A percentile compares a stretch with the other conserved stretches of the same genome.
Conservation (phyloP, 2,113 vertebrate genomes). For the Myiopsitta monachus region DNA sequence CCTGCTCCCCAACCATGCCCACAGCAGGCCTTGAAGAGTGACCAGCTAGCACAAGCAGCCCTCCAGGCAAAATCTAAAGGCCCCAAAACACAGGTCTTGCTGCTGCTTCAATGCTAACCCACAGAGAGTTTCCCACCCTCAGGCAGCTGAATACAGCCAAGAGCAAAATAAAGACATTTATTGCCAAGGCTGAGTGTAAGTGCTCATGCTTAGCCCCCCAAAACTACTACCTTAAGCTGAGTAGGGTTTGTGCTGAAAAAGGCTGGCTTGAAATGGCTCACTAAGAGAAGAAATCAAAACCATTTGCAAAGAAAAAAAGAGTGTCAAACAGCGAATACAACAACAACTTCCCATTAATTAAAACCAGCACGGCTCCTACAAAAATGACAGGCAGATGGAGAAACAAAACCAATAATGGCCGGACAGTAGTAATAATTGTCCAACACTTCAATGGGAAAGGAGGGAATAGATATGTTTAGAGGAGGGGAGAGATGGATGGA, state of each 20-base stretch:
- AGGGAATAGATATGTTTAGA: neutral
- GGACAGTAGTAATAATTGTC: neutral
- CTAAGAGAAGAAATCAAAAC: neutral
- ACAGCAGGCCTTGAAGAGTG: no score
- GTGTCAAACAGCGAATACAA: neutral
- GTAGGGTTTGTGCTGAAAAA: neutral
- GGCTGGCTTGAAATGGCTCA: neutral
- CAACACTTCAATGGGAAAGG: neutral
- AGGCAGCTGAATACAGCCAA: neutral
- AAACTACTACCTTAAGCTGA: neutral
- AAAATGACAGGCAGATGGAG: slow-evolving; percentile 3
- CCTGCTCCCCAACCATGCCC: fast-evolving
- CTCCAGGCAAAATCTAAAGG: neutral
- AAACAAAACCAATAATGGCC: neutral
- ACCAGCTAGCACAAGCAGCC: fast-evolving
- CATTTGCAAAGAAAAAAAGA: neutral
- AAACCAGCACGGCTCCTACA: neutral
- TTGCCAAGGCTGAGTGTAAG: neutral
- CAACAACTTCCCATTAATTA: neutral
- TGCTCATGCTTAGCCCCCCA: neutral
- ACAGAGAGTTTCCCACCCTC: neutral
- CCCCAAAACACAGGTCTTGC: neutral
- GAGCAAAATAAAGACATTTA: neutral
- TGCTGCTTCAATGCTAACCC: neutral
- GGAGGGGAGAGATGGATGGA: neutral